Percentiles rank a stretch among this genome's conserved stretches.
Conservation (phyloP, 1,140 invertebrate species). For the Grapholita molesta region DNA sequence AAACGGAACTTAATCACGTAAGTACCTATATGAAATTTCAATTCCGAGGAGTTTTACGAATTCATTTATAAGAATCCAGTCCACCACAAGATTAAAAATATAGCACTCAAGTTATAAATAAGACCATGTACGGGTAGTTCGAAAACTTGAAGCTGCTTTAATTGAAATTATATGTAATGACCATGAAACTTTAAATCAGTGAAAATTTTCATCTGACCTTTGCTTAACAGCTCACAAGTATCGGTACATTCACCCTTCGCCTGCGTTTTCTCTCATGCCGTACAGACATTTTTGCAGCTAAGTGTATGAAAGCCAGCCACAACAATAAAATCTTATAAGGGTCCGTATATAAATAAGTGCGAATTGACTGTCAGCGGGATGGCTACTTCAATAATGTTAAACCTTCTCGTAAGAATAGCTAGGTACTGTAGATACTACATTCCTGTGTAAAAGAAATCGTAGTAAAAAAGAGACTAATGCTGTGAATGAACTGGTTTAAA, state of each 20-base stretch:
- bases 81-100: no score
- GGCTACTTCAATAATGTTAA: slow-evolving; percentile 8
- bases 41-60: no score
- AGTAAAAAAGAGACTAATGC: no score
- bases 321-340: slow-evolving; percentile 15
- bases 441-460: not conserved
- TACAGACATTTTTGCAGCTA: not conserved
- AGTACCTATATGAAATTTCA: no score
- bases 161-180: no score
- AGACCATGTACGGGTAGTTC: no score
- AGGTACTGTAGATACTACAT: not conserved
- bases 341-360: slow-evolving; percentile 13
- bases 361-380: slow-evolving; percentile 10
- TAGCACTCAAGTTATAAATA: no score
- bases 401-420: not conserved
- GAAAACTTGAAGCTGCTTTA: no score
- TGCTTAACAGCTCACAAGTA: not conserved
- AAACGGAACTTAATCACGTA: no score
- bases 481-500: no score
- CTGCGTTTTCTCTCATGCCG: not conserved
- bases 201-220: not conserved
- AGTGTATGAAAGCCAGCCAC: slow-evolving; percentile 10
- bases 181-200: no score
- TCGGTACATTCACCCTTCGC: not conserved
- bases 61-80: no score